Base-by-base conservation (phyloP, 1,140 invertebrate genomes). In the Pollicipes pollicipes region DNA sequence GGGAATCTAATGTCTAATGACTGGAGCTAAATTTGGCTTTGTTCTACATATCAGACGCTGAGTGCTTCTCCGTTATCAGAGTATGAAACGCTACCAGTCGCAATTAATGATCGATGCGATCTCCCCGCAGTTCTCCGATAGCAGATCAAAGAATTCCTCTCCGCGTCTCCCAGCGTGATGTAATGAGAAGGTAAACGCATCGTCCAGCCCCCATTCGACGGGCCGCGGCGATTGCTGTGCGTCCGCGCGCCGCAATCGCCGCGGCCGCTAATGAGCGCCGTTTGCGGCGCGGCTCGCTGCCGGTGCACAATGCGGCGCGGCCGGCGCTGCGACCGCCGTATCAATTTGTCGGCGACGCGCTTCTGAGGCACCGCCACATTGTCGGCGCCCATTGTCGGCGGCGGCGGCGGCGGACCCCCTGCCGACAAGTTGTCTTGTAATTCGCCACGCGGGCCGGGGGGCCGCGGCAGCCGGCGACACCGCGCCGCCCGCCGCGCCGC, bases 111-210 rank as follows among this genome's bases (percentile, higher is more conserved):
- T 58, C 45, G 45, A 58, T 58, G 13, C 24, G 13, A 58, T 58
- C 45, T 58, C 10, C 3, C 13, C 35, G 45, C 10, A 10, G 13
- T 10, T 58, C 45, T 58, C 45, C 45, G 45, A 58, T 58, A 58
- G 45, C 45, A 58, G 45, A 58, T 58, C 45, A 58, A 58, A 58
- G 45, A 58, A 58, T 58, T 10, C 45, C 45, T 58, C 17, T 58
- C 24, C 13, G 45, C 17, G 45, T 58, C 45, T 10, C 45, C 13
- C 45, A 58, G 45, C 45, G 45, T 58, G 45, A 58, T 10, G 24
- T 58, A 58, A 58, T 58, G 45, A 58, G 45, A 58, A 58, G 45
- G 45, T 58, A 58, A 58, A 58, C 45, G 45, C 45, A 58, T 58
- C 24, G 24, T 21, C 45, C 24, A 21, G 13, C 13, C 45, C 13